These are phyloP conservation scores for Himalopsyche phryganea DNA, from an alignment of 1,140 invertebrate genomes.

Conservation along the genomic window DNA sequence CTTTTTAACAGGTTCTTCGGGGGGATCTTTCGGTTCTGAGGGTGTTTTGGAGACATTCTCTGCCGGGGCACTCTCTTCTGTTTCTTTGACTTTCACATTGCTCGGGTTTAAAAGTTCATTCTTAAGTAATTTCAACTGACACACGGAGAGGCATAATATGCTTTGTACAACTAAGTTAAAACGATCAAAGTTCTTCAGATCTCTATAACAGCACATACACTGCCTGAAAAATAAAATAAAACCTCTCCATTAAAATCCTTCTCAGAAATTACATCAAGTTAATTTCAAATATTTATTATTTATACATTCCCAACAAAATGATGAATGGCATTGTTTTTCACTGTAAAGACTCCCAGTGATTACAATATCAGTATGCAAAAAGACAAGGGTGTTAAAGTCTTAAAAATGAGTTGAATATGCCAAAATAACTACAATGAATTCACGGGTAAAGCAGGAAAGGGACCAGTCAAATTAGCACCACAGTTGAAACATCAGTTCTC, in stretches of 20 bases:
- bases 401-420: background rate
- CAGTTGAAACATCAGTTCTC: too few relatives aligned
- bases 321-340: background rate
- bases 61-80: slow-evolving; percentile 28
- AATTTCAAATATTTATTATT: background rate
- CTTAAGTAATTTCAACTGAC: slow-evolving; percentile 70
- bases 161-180: slow-evolving; percentile 83
- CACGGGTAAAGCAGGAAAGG: too few relatives aligned
- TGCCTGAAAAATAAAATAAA: slow-evolving; percentile 58
- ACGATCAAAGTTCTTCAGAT: slow-evolving; percentile 84
- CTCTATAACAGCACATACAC: slow-evolving; percentile 89
- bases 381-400: background rate
- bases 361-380: background rate
- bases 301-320: background rate
- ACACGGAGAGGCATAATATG: slow-evolving; percentile 69
- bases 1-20: slow-evolving; percentile 28
- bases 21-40: slow-evolving; percentile 24
- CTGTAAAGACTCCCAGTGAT: background rate
- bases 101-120: slow-evolving; percentile 49
- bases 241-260: background rate
- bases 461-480: too few relatives aligned
- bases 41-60: slow-evolving; percentile 32
- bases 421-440: too few relatives aligned
- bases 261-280: background rate
- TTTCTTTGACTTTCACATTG: slow-evolving; percentile 29